A percentile compares a stretch with the other conserved stretches of the same genome.
These are phyloP conservation scores for Clepsis dumicolana DNA, from an alignment of 2,888 invertebrate genomes.

Conservation along the genomic window DNA sequence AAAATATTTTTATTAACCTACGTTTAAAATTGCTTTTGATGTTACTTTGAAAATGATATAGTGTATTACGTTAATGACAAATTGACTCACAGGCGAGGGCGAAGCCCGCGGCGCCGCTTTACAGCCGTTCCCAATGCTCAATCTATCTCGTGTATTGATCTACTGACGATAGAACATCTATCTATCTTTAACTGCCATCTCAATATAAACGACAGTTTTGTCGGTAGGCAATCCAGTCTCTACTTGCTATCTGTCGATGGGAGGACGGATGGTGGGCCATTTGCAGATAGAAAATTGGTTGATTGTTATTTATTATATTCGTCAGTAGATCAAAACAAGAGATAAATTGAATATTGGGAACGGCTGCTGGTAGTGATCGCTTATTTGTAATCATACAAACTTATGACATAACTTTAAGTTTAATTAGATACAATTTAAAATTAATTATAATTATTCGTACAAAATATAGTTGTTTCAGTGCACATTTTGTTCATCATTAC, in stretches of 20 bases:
- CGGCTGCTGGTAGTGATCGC: slow-evolving; percentile 55
- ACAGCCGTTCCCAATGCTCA: too few species aligned
- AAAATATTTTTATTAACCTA: slow-evolving; percentile 69
- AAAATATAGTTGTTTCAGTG: slow-evolving; percentile 75
- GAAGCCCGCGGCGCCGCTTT: slow-evolving; percentile 52
- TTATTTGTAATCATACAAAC: slow-evolving; percentile 72
- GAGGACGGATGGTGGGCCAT: too few species aligned
- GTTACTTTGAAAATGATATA: slow-evolving; percentile 49
- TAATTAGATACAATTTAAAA: slow-evolving; percentile 68
- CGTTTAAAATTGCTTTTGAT: slow-evolving; percentile 73
- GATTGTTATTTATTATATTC: too few species aligned
- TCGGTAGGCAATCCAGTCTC: too few species aligned
- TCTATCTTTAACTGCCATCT: too few species aligned
- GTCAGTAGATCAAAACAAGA: too few species aligned
- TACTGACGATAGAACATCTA: too few species aligned
- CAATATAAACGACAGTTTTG: too few species aligned
- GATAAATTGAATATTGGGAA: too few species aligned
- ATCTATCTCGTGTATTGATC: too few species aligned
- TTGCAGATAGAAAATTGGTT: too few species aligned
- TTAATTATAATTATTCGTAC: slow-evolving; percentile 74
- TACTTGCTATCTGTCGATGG: too few species aligned
- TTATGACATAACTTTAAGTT: slow-evolving; percentile 65
- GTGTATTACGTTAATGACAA: slow-evolving; percentile 67
- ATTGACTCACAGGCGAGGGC: slow-evolving; percentile 71
- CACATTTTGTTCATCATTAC: slow-evolving; percentile 57